Conservation (phyloP, 2,888 invertebrate genomes). For the Hirtodrosophila histrioides region DNA sequence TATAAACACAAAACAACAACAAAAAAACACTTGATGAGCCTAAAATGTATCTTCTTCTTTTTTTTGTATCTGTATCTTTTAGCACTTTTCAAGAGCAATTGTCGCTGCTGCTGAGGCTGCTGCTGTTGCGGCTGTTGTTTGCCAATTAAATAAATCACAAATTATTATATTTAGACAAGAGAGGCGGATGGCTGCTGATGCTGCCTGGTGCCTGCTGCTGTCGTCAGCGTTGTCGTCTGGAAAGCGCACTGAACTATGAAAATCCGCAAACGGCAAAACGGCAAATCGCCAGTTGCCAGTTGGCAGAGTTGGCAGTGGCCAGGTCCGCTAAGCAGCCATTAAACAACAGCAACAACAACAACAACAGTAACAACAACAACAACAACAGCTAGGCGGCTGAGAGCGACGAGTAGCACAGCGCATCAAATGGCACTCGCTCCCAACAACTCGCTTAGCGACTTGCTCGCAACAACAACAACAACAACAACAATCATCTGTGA, state of each 20-base stretch:
- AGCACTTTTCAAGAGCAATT: conserved; percentile 58
- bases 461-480: conserved; percentile 21
- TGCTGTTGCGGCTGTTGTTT: conserved; percentile 24
- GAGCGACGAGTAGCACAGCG: conserved; percentile 50
- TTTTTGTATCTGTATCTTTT: conserved; percentile 31
- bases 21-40: not conserved
- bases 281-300: conserved; percentile 48
- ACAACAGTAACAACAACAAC: conserved; percentile 11
- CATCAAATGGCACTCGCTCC: conserved; percentile 74
- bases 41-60: conserved; percentile 7
- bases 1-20: too few species aligned
- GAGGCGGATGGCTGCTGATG: conserved; percentile 25
- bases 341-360: conserved; percentile 34
- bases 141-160: conserved; percentile 35
- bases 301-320: conserved; percentile 9
- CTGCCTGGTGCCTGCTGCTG: conserved; percentile 35
- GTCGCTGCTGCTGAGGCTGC: conserved; percentile 28
- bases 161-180: conserved; percentile 34
- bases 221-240: conserved; percentile 71
- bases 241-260: conserved; percentile 82
- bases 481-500: conserved; percentile 14
- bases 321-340: conserved; percentile 61
- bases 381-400: conserved; percentile 21
- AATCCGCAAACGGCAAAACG: conserved; percentile 61
- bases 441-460: conserved; percentile 47